Conservation (phyloP, 2,113 vertebrate genomes). For the Syrmaticus mikado region DNA sequence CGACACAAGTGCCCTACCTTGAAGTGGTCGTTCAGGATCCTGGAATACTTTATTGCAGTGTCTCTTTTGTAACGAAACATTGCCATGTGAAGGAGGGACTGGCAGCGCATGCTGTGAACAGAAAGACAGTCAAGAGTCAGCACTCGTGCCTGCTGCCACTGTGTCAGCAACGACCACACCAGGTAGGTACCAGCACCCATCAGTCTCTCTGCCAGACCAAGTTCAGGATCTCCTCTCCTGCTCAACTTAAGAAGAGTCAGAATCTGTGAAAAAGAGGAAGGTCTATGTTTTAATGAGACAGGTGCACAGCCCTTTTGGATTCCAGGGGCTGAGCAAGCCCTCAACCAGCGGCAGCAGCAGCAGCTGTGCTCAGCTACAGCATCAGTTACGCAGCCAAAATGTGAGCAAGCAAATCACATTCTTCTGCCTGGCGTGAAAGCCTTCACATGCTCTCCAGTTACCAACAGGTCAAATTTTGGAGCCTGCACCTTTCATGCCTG, state of each 20-base stretch:
- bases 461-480: conserved; percentile 19
- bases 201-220: neutral
- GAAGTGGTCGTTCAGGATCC: conserved; percentile 91
- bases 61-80: conserved; percentile 93
- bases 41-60: conserved; percentile 89
- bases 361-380: neutral
- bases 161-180: neutral
- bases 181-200: neutral
- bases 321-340: neutral
- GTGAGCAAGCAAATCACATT: neutral
- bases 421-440: neutral
- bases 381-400: neutral
- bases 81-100: conserved; percentile 92
- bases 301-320: neutral
- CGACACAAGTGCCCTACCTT: conserved; percentile 68
- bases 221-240: neutral
- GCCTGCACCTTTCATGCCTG: neutral
- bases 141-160: accelerated
- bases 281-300: neutral
- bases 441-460: neutral
- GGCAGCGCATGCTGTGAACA: conserved; percentile 88
- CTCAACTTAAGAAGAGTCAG: neutral
- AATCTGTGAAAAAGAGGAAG: neutral
- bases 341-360: neutral
- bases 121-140: neutral